These are phyloP conservation scores for Passer domesticus DNA, from an alignment of 2,113 vertebrate species.

Conservation along the genomic window DNA sequence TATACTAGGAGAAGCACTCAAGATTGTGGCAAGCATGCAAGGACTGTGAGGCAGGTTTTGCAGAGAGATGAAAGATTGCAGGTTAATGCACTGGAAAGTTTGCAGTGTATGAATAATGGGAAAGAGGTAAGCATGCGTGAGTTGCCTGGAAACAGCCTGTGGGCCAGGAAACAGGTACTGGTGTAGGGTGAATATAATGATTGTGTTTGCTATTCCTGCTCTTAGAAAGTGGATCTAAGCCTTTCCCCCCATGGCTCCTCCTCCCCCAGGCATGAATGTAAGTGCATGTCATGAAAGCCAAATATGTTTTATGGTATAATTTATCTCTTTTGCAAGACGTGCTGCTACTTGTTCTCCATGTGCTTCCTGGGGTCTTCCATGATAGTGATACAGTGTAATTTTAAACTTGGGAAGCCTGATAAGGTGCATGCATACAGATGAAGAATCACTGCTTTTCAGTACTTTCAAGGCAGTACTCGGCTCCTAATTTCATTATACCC, in stretches of 20 bases:
- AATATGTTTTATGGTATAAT: background rate
- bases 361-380: background rate
- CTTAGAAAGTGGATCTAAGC: background rate
- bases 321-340: background rate
- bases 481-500: background rate
- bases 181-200: background rate
- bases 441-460: background rate
- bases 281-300: background rate
- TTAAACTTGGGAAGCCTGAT: background rate
- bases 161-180: background rate
- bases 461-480: background rate
- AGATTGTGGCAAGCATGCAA: background rate
- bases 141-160: slow-evolving; percentile 35
- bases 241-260: accelerated
- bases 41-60: background rate
- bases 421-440: background rate
- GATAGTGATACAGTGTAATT: background rate
- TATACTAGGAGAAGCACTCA: background rate
- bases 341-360: background rate
- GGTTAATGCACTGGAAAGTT: slow-evolving; percentile 2
- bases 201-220: background rate
- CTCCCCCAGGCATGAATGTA: background rate
- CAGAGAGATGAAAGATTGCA: background rate
- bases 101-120: background rate
- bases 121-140: background rate